Evolutionary conservation across 1,140 invertebrate species (phyloP).

Genomic region (Lepidurus apus): DNA sequence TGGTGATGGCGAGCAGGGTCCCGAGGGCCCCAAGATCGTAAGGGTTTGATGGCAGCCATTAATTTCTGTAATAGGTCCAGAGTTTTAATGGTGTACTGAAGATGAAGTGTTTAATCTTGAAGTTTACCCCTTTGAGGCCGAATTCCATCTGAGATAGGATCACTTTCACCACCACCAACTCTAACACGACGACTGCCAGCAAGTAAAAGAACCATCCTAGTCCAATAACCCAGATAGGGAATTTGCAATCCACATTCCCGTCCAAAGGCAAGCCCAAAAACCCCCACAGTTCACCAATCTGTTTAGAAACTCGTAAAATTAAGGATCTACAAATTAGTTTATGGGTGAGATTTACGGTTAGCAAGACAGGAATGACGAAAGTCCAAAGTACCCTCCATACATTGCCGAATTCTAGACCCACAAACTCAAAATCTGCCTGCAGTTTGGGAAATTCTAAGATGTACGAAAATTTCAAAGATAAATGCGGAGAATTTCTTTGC

Average conservation of each 20-base stretch:
- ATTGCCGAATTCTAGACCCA: background rate
- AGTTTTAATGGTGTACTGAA: background rate
- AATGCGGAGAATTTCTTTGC: background rate
- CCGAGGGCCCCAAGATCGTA: conserved; percentile 27
- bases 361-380: conserved; percentile 22
- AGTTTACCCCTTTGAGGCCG: conserved; percentile 16
- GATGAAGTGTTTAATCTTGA: background rate
- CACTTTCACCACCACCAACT: background rate
- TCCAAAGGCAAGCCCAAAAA: conserved; percentile 31
- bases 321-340: background rate
- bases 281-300: conserved; percentile 32
- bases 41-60: conserved; percentile 23
- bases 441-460: conserved; percentile 8
- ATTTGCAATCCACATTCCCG: conserved; percentile 27
- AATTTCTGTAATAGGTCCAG: conserved; percentile 13
- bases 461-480: background rate
- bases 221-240: conserved; percentile 26
- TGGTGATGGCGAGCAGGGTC: conserved; percentile 29
- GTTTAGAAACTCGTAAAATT: background rate
- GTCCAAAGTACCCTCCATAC: conserved; percentile 26
- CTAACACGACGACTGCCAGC: conserved; percentile 24
- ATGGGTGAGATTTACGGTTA: conserved; percentile 23
- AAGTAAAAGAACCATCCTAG: conserved; percentile 31
- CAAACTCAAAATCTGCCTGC: conserved; percentile 25
- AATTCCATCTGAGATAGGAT: conserved; percentile 28